Evolutionary conservation across 2,113 vertebrate genomes (phyloP), one percentile per base, ranked within the genome.

Genomic region (Ovibos moschatus): DNA sequence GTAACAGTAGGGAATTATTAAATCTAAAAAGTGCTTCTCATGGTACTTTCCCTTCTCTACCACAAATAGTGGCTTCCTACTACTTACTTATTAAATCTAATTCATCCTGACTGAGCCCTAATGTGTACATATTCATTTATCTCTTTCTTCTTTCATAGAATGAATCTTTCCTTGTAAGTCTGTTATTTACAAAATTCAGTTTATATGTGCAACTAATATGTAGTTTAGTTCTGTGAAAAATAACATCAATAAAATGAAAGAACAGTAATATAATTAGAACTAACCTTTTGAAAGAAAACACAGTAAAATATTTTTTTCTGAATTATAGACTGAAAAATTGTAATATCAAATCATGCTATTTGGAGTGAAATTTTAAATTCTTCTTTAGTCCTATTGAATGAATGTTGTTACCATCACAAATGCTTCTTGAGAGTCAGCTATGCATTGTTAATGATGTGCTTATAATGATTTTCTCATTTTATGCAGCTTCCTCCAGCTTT

Each of bases 401-500:
- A n/a, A n/a, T 87, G 81, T 60, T 53, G 58, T 7, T 25, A 6
- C 82, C 82, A 81, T 98, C 67, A 83, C 82, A 0, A 58, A 53
- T 55, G 30, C 40, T 51, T 87, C 4, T 11, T 81, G 2, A 85
- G 92, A 86, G 57, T 71, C 28, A 87, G 43, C 0, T 0, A 30
- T 83, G n/a, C n/a, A 25, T 27, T 28, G 28, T 55, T 58, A 64
- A 76, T 53, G 45, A 40, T 27, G 67, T 89, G 47, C 45, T 89
- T 85, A 2, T 97, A 78, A 95, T 97, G 95, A 85, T 43, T 98
- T 98, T 82, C 90, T 94, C 93, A 21, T 97, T 79, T 94, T 90
- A 6, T 94, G 6, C 98, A 99, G 99, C 99, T 99, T 98, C 99
- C 99, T 95, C 99, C 99, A 33, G 98, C 99, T 96, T 98, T 99